Base-by-base conservation (phyloP, 2,113 vertebrate species). In the Daubentonia madagascariensis region DNA sequence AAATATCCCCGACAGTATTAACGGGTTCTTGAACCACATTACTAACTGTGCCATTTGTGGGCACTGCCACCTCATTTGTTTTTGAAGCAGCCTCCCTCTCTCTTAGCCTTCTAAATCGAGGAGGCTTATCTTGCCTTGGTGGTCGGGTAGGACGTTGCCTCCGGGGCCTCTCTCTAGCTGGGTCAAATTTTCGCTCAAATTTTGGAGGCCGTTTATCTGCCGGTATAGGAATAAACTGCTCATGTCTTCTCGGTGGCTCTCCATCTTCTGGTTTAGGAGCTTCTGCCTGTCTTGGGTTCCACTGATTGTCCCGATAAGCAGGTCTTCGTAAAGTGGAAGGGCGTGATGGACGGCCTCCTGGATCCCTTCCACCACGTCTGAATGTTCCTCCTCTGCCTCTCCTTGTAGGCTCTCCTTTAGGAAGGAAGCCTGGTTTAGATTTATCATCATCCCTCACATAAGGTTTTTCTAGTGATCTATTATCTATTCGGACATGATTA, bases 81-180 rank as follows among this genome's bases (percentile, higher is more conserved):
- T 99, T 99, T 10, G 99, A 99, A 43, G 99, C 99, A 0, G 99
- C 99, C 85, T 99, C 99, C 35, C 99, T 99, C 75, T 99, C 99
- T 96, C 99, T 99, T 48, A 99, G 99, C 52, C 99, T 98, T 52
- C 99, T 99, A 93, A 99, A 99, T 73, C 99, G 99, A 0, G 99
- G 99, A 0, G 99, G 99, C 73, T 99, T 99, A 98, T 99, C 99
- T 85, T 99, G 99, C 91, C 99, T 99, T 0, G 99, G 99, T 61
- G 99, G 99, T 43, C 99, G 98, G 1, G 99, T 99, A 68, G 99
- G 99, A 32, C 99, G 98, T 50, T 99, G 99, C 86, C 99, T 99
- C 70, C 99, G 99, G 35, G 99, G 99, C 52, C 99, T 99, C 81
- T 99, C 99, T 97, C 99, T 98, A 97, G 98, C 98, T 96, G 98